Evolutionary conservation across 2,888 invertebrate species (phyloP).

Genomic region (Limnephilus rhombicus): DNA sequence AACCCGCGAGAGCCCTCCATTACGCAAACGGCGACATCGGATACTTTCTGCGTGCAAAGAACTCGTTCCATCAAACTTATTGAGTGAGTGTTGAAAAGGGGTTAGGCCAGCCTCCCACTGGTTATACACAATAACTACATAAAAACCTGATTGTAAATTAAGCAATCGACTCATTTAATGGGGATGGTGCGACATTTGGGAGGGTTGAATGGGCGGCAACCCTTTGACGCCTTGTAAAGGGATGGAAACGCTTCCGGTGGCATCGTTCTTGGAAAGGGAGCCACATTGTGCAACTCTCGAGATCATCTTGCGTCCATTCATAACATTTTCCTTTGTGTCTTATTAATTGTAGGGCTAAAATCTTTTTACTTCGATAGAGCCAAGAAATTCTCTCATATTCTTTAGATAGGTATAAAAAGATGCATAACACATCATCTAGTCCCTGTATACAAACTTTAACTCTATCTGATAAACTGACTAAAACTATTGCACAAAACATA

Average conservation of each 20-base stretch:
- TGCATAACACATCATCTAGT: neutral
- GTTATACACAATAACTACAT: conserved; percentile 4
- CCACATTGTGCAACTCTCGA: conserved; percentile 49
- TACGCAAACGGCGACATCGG: conserved; percentile 57
- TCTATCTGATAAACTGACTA: no score
- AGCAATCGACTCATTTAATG: conserved; percentile 49
- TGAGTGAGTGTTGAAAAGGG: conserved; percentile 63
- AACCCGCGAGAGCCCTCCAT: conserved; percentile 53
- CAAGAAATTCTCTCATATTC: neutral
- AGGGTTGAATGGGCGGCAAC: conserved; percentile 61
- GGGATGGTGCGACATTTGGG: neutral
- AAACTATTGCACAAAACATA: neutral
- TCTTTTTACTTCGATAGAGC: neutral
- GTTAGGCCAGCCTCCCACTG: conserved; percentile 56
- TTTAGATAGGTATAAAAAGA: neutral
- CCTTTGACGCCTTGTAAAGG: conserved; percentile 64
- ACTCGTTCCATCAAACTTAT: conserved; percentile 55
- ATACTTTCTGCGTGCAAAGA: conserved; percentile 65
- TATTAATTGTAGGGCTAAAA: neutral
- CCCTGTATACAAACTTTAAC: neutral
- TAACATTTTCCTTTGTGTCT: conserved; percentile 32
- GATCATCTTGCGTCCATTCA: conserved; percentile 35
- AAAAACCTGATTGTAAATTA: conserved; percentile 45
- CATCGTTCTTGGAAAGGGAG: conserved; percentile 48
- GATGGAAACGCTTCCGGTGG: conserved; percentile 59